Evolutionary conservation across 2,888 invertebrate species (phyloP).

Genomic region (Hololepta plana): DNA sequence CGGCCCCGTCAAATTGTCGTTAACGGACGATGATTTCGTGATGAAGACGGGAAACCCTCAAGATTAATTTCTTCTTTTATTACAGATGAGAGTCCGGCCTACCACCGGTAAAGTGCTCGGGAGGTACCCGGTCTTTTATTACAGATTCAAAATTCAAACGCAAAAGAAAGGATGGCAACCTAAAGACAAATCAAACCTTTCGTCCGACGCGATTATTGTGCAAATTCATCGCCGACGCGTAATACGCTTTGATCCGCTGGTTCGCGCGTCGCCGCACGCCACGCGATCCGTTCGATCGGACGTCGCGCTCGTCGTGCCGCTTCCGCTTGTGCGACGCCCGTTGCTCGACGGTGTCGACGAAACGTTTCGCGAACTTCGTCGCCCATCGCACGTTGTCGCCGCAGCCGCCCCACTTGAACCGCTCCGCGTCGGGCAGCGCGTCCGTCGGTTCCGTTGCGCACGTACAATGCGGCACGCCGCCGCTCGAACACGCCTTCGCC

Average conservation of each 20-base stretch:
- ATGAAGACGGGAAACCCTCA: not conserved
- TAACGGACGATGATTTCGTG: slow-evolving; percentile 1
- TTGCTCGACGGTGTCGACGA: slow-evolving; percentile 46
- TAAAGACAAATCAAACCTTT: slow-evolving; percentile 35
- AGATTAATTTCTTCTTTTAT: not conserved
- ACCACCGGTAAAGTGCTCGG: too few relatives aligned
- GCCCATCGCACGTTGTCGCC: slow-evolving; percentile 66
- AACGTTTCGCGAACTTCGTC: slow-evolving; percentile 49
- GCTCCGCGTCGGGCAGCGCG: slow-evolving; percentile 35
- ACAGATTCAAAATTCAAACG: not conserved
- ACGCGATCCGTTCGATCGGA: slow-evolving; percentile 12
- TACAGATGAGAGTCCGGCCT: slow-evolving; percentile 1
- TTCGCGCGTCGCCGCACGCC: slow-evolving; percentile 3
- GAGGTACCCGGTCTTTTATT: too few relatives aligned
- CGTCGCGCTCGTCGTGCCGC: slow-evolving; percentile 1
- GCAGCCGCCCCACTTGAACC: slow-evolving; percentile 78
- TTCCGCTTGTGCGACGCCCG: slow-evolving; percentile 19
- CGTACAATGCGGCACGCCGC: slow-evolving; percentile 55
- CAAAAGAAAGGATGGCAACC: not conserved
- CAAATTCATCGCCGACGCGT: slow-evolving; percentile 52
- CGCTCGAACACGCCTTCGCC: slow-evolving; percentile 61
- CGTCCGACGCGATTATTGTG: slow-evolving; percentile 65
- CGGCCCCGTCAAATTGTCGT: too few relatives aligned
- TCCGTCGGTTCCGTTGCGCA: slow-evolving; percentile 58
- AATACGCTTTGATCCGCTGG: slow-evolving; percentile 29